Evolutionary conservation across 2,113 vertebrate species (phyloP), one percentile per base, ranked within the genome.

Genomic region (Lamprotornis superbus): DNA sequence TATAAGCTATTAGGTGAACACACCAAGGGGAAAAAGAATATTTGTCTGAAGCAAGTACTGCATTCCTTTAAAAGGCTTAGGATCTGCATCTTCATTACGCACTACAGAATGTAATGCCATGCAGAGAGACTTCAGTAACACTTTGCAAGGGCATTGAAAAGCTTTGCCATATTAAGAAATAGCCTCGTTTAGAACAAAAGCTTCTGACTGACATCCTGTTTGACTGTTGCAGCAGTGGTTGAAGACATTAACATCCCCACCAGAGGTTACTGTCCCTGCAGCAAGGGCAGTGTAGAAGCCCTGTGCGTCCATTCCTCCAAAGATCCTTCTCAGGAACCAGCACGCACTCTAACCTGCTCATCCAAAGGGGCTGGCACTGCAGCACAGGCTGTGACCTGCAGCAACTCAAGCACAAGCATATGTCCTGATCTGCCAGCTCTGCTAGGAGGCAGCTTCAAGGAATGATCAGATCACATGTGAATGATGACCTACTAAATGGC

Each of bases 91-190:
- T 77, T 46, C 55, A 55, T 63, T 90, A 69, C 35, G 73, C 39
- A 40, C 28, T 47, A 30, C 12, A 57, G 70, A 91, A 76, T 19
- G 40, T n/a, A 94, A 82, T 1, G 1, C 21, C 40, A 76, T 6
- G 57, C 42, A 79, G 46, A 80, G 24, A 85, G 88, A 50, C 59
- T 53, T 80, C 75, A 83, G 9, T 19, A 67, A 88, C 74, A 31
- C 24, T 80, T 90, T 83, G 23, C 53, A 93, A 93, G 59, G 75
- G n/a, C 88, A 80, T 10, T 80, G 67, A 86, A 93, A 83, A 94
- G 31, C 28, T 67, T 80, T 74, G 59, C 33, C 90, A 83, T 64
- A 28, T 65, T 83, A 92, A 92, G 85, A 92, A 93, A 92, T 47
- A 80, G 42, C 37, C 64, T 86, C 0, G 0, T 73, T 85, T 79